Conservation (phyloP, 1,140 invertebrate genomes). For the Polyergus mexicanus region DNA sequence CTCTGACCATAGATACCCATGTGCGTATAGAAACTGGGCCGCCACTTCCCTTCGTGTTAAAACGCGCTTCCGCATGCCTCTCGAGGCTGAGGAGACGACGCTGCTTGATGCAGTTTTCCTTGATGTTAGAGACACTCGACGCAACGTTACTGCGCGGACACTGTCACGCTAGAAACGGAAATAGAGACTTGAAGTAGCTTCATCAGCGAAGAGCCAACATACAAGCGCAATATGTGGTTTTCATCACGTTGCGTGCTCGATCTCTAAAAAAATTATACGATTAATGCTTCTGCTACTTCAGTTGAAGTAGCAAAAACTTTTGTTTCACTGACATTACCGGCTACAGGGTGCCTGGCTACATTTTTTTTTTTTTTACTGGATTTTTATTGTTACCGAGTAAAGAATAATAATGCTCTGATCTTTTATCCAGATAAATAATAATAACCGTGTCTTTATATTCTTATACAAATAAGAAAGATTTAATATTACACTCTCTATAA, state of each 20-base stretch:
- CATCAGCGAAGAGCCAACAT: background rate
- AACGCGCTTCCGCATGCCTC: conserved; percentile 77
- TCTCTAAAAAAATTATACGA: conserved; percentile 23
- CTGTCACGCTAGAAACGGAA: conserved; percentile 38
- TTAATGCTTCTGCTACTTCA: conserved; percentile 14
- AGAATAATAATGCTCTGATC: background rate
- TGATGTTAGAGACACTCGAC: conserved; percentile 18
- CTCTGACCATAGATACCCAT: conserved; percentile 43
- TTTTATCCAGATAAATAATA: conserved; percentile 8
- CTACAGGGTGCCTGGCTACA: background rate
- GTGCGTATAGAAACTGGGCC: conserved; percentile 76
- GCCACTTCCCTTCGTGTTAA: conserved; percentile 76
- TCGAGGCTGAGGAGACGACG: conserved; percentile 26
- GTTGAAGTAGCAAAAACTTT: background rate
- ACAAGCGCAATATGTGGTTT: background rate
- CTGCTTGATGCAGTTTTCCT: conserved; percentile 37
- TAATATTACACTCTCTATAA: background rate
- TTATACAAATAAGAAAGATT: background rate
- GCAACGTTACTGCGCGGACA: conserved; percentile 19
- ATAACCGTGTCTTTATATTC: background rate
- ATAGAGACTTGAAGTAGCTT: conserved; percentile 43
- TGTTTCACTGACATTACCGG: background rate
- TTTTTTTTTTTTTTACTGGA: background rate
- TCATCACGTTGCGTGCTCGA: background rate
- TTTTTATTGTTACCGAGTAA: background rate